Base-by-base conservation (phyloP, 2,797 vertebrate species). In the Phoebastria nigripes region DNA sequence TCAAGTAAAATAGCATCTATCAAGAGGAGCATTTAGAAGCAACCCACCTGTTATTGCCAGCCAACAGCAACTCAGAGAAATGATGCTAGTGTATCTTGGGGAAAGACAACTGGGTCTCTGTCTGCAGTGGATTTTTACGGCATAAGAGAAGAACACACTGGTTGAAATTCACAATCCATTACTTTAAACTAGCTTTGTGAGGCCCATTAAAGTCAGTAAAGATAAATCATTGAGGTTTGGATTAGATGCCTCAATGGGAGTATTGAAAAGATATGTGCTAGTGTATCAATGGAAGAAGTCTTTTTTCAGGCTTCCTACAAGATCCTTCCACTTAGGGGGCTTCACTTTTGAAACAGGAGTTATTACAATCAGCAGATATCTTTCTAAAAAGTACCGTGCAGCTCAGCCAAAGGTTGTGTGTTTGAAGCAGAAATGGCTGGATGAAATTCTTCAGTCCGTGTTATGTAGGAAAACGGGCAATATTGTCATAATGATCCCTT, bases 1-100 rank as follows among this genome's bases (percentile, higher is more conserved):
- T 97, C 95, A 97, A 97, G 83, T 90, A 92, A 97, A 96, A 97
- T 66, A 97, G 91, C 83, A 96, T 95, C 76, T 94, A 96, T 96
- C 90, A 97, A 96, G 90, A 96, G 87, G 33, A 95, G 92, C 93
- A 96, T 94, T 96, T 95, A 94, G 85, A 93, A 92, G 85, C 63
- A 94, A 83, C 86, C 95, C 94, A 97, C 95, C 95, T 92, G 88
- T 90, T 97, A 83, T 82, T 96, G 58, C 94, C 88, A 96, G 72
- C 94, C 88, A 93, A 93, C 51, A 91, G 55, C 82, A 94, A 90
- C 76, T 95, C 87, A 77, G 73, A 95, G 90, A 95, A 97, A 91
- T 42, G 16, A 90, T 90, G 82, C 73, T 84, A 76, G 69, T 85
- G 69, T 95, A 31, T 96, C 82, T 72, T 70, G 62, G 54, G 74